These are phyloP conservation scores for Pelecanoides urinatrix DNA, from an alignment of 2,113 vertebrate genomes.

Conservation along the genomic window DNA sequence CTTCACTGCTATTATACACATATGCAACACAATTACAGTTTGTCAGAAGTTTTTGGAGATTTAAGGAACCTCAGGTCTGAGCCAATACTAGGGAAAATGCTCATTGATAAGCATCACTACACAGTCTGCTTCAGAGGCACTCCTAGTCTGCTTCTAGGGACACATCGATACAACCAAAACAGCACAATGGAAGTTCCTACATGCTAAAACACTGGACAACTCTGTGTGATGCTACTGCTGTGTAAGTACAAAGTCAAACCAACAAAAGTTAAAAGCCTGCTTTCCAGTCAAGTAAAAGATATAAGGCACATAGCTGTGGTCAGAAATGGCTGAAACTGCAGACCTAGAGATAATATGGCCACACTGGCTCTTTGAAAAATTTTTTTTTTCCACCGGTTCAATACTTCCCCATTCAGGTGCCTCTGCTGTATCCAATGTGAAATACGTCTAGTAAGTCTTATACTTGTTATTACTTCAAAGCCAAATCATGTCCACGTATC, in stretches of 20 bases:
- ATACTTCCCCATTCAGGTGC: not conserved
- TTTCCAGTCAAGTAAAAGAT: not conserved
- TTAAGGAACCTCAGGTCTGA: not conserved
- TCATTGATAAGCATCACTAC: not conserved
- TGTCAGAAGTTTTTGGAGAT: not conserved
- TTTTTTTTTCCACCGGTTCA: not conserved
- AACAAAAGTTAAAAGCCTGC: not conserved
- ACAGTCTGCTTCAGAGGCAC: not conserved
- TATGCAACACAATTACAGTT: not conserved
- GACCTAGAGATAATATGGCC: not conserved
- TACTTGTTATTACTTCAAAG: not conserved
- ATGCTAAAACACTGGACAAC: not conserved
- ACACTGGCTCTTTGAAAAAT: not conserved
- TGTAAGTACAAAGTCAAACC: not conserved
- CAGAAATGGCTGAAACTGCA: not conserved
- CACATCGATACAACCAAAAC: not conserved
- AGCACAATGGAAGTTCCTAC: not conserved
- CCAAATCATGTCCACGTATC: not conserved
- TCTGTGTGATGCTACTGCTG: not conserved
- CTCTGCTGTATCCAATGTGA: not conserved
- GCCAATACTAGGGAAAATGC: not conserved
- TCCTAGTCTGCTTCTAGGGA: not conserved
- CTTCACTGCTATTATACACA: not conserved
- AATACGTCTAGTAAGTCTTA: not conserved
- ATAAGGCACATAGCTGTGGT: not conserved